Base-by-base conservation (phyloP, 1,140 invertebrate species). In the Halotydeus destructor region DNA sequence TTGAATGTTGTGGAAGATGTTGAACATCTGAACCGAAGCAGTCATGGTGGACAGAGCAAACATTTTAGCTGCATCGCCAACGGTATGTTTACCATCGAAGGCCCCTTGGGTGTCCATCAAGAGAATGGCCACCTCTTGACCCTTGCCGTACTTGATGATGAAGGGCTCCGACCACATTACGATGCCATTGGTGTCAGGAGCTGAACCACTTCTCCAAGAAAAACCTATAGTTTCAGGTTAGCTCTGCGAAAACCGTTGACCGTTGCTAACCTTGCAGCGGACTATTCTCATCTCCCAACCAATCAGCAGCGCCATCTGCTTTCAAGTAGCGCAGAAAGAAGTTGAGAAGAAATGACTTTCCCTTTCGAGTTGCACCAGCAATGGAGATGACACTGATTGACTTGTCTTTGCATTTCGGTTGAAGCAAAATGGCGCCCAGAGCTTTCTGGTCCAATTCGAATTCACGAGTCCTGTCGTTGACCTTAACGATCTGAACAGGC, bases 101-200 rank as follows among this genome's bases (percentile, higher is more conserved):
- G 88, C 78, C 40, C 91, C 91, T 65, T 97, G 91, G 9, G 91
- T 97, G 57, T 97, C 91, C 71, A 96, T 75, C 31, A 97, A 61
- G 43, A 94, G 68, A 18, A 96, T 73, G 63, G 58, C 14, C 58
- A 58, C 49, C 44, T 50, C 3, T 54, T 49, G 19, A 52, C 35
- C 43, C 49, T 57, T 23, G 59, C 45, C 23, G 47, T 65, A 58
- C 88, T 94, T 9, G 86, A 75, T 62, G 93, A 76, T 9, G 82
- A 89, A 88, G 88, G 96, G 60, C 94, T 72, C 5, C 93, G 63
- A 41, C 89, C 89, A 97, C 60, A 94, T 72, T 5, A 94, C 62
- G 40, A 96, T 88, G 9, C 88, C 89, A 1, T 86, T 93, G 11
- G 88, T 96, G 54, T 94, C 81, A 96, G 86, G 9, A 88, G 88